Evolutionary conservation across 2,888 invertebrate species (phyloP), one percentile per base, ranked within the genome.

Genomic region (Alentia gelatinosa): DNA sequence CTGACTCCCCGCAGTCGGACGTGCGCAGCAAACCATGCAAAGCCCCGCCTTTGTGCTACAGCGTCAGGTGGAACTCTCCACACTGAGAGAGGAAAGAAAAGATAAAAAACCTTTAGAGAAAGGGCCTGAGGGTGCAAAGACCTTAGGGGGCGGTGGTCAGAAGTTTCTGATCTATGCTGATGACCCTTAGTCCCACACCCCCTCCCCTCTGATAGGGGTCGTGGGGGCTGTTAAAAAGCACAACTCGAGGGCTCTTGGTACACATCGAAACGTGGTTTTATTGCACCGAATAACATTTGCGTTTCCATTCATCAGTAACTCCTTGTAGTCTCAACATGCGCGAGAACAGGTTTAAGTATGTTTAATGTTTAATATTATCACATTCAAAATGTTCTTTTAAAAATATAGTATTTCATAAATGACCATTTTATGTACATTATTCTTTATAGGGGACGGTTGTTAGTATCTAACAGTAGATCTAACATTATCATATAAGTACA

Each of bases 31-130:
- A 35, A 35, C 37, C 79, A 26, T 39, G 37, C 30, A 26, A 33
- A 26, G 30, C n/a, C 30, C 33, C 37, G 12, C 37, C 79, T 39
- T 79, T 79, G 79, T 79, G 15, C 19, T 12, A 15, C 39, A 35
- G 79, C 79, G 79, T 79, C 79, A 79, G 79, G 79, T 79, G 79
- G 79, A 79, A 79, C 79, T 79, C 79, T 79, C 35, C n/a, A n/a
- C 79, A 23, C 23, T n/a, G n/a, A 15, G 37, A 26, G n/a, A 23
- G 37, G 19, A 1, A 79, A 79, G 79, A 79, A 79, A 79, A 39
- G 79, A 5, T 35, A 39, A 79, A 39, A 39, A 79, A 79, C 37
- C 35, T 37, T 26, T 26, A 35, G 39, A 79, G 39, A 79, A 79
- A 39, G 39, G 35, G 79, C 79, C 79, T 39, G 15, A 39, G 74